Conservation (phyloP, 2,797 vertebrate species). For the Myotis vivesi region DNA sequence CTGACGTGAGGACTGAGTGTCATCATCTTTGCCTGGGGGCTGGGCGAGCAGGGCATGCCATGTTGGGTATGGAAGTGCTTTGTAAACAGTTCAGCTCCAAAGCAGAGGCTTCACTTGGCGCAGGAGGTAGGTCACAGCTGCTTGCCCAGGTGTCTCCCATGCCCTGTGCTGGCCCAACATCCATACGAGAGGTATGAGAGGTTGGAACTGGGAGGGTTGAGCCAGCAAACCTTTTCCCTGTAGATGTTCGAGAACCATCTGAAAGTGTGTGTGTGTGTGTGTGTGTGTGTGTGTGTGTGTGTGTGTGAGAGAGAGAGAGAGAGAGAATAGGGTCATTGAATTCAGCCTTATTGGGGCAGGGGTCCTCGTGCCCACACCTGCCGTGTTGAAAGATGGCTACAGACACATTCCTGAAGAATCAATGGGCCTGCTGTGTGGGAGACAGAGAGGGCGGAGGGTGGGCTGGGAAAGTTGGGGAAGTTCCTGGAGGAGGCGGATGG, state of each 20-base stretch:
- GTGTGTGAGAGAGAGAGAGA: not conserved
- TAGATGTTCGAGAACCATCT: not conserved
- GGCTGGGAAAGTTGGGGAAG: not conserved
- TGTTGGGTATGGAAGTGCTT: not conserved
- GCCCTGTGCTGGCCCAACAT: not conserved
- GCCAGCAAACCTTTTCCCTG: not conserved
- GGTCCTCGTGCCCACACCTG: not conserved
- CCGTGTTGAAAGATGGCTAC: not conserved
- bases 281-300: not conserved
- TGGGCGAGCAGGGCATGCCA: not conserved
- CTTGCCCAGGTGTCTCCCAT: not conserved
- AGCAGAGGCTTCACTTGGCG: not conserved
- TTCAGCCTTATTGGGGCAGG: not conserved
- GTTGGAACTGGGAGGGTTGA: not conserved
- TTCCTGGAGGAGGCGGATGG: not conserved
- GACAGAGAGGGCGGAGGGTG: not conserved
- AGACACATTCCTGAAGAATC: slow-evolving; percentile 4
- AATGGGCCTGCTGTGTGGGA: slow-evolving; percentile 20
- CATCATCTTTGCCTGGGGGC: not conserved
- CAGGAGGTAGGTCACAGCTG: not conserved
- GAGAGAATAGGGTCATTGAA: not conserved
- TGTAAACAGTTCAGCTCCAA: not conserved
- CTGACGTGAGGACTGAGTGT: not conserved
- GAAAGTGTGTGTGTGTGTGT: not conserved
- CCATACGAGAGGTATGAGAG: not conserved